Evolutionary conservation across 2,888 invertebrate species (phyloP).

Genomic region (Scaptomyza parva): DNA sequence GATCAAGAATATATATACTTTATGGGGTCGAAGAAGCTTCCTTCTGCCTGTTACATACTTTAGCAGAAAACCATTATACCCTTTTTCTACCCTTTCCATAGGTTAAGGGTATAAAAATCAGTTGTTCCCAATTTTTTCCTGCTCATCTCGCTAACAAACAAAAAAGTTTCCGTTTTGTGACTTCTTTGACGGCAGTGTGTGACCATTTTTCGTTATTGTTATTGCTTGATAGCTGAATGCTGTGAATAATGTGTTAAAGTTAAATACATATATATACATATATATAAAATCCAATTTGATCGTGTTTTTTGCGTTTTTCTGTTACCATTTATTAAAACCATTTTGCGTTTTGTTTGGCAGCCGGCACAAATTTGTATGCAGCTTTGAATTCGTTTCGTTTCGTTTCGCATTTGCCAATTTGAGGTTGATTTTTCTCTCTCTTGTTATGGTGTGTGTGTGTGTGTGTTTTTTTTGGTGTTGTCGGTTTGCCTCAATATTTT

Average conservation of each 20-base stretch:
- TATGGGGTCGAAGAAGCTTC: too few relatives aligned
- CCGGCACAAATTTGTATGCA: slow-evolving; percentile 9
- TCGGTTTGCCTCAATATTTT: slow-evolving; percentile 46
- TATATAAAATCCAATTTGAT: slow-evolving; percentile 24
- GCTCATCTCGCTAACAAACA: too few relatives aligned
- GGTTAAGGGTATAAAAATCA: too few relatives aligned
- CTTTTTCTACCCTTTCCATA: slow-evolving; percentile 3
- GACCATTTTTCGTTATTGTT: slow-evolving; percentile 54
- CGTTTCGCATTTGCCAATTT: slow-evolving; percentile 13
- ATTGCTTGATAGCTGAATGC: slow-evolving; percentile 41
- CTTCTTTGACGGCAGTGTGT: slow-evolving; percentile 28
- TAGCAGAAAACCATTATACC: not conserved
- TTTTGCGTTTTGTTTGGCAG: slow-evolving; percentile 27
- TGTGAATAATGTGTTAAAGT: slow-evolving; percentile 59
- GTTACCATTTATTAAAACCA: slow-evolving; percentile 11
- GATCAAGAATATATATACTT: too few relatives aligned
- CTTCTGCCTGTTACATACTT: too few relatives aligned
- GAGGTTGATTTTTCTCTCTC: too few relatives aligned
- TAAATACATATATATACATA: slow-evolving; percentile 30
- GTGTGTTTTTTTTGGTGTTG: slow-evolving; percentile 23
- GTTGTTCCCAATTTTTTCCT: too few relatives aligned
- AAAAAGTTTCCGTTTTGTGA: not conserved
- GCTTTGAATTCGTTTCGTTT: slow-evolving; percentile 34
- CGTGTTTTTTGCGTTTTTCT: not conserved
- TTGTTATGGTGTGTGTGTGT: too few relatives aligned